Evolutionary conservation across 2,797 vertebrate species (phyloP), one percentile per base, ranked within the genome.

Genomic region (Menidia menidia): DNA sequence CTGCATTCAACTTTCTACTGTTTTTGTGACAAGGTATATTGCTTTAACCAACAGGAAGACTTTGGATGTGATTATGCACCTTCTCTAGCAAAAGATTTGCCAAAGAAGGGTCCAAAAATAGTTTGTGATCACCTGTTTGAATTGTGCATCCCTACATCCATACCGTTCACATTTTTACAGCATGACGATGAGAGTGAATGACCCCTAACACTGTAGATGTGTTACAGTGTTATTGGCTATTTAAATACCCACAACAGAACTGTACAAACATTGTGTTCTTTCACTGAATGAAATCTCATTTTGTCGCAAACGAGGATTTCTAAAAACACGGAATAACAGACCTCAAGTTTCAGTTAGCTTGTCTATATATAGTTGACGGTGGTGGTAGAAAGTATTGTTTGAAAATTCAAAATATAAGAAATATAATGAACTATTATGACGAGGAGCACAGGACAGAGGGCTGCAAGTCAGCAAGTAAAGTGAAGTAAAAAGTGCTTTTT

Each of bases 41-140:
- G 89, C 83, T 84, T 85, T 89, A 80, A 72, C 71, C 72, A 68
- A 75, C 42, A 78, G 82, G 81, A 88, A 90, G 83, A 87, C 84
- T 81, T 78, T 84, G 67, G 59, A 85, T 81, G 64, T 71, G 52
- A 9, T 47, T 54, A 41, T 64, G 50, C 35, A 31, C 33, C 76
- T 64, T 86, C 64, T 66, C 81, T 51, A 64, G 57, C 68, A 66
- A 87, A 35, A 50, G 53, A 51, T 79, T 41, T 69, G 19, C 43
- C 62, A 73, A 75, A 16, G 18, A 76, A 69, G 9, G 4, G 57
- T 68, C 60, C 64, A 39, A 69, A 14, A 48, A 14, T 56, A 44
- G 55, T 64, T 39, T 62, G 51, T 77, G 62, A 57, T 43, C 31
- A 12, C 67, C 3, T 31, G 19, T 81, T 50, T 68, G 52, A 60